Conservation (phyloP, 1,140 invertebrate species). For the Solen grandis region DNA sequence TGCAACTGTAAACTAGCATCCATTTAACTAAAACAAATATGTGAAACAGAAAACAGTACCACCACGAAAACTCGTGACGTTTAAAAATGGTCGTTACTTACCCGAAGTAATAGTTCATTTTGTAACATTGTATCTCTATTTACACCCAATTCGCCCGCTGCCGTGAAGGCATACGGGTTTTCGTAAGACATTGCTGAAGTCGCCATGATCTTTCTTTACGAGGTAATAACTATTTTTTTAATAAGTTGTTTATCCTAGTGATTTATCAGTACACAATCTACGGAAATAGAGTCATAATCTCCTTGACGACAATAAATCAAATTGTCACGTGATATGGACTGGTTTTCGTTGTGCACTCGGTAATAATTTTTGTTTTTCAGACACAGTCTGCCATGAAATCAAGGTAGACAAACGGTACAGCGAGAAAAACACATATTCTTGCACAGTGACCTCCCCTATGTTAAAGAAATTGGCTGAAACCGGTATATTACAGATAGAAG, state of each 20-base stretch:
- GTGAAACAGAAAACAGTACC: no score
- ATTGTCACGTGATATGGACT: slow-evolving; percentile 40
- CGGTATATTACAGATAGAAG: no score
- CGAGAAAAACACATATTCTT: no score
- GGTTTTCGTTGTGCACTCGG: no score
- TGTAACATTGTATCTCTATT: slow-evolving; percentile 54
- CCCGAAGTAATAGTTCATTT: slow-evolving; percentile 54
- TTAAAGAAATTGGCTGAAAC: no score
- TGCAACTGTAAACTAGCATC: no score
- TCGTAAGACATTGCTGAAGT: slow-evolving; percentile 22
- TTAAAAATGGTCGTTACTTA: not conserved
- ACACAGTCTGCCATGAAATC: no score
- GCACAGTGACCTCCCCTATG: no score
- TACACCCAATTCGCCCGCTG: slow-evolving; percentile 41
- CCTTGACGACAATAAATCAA: slow-evolving; percentile 55
- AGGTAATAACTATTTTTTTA: not conserved
- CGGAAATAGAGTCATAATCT: slow-evolving; percentile 48
- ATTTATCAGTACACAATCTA: slow-evolving; percentile 41
- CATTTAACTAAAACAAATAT: no score
- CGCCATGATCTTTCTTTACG: slow-evolving; percentile 20
- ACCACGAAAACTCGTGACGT: slow-evolving; percentile 38
- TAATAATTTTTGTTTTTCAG: no score
- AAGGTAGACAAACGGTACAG: no score
- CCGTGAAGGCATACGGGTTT: slow-evolving; percentile 38
- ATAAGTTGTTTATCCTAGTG: slow-evolving; percentile 51